These are phyloP conservation scores for Aratinga solstitialis DNA, from an alignment of 2,797 vertebrate species.

Conservation along the genomic window DNA sequence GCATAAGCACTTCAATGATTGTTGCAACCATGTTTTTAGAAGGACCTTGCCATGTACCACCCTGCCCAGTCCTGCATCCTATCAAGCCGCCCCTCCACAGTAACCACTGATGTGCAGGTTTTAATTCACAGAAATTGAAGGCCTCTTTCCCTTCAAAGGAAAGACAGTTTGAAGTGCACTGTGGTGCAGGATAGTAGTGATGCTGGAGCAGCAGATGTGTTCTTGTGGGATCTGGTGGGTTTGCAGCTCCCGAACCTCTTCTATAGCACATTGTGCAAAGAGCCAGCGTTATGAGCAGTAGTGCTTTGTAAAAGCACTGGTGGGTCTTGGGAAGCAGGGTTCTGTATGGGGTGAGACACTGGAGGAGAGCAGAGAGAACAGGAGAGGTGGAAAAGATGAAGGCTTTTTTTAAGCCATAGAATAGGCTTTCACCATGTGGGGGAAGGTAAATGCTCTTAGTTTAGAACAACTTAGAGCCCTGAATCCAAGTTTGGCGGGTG, in stretches of 20 bases:
- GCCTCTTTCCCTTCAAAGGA: not conserved
- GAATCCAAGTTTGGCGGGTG: not conserved
- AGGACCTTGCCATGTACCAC: not conserved
- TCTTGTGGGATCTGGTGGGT: not conserved
- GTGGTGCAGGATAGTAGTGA: not conserved
- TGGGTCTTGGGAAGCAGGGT: not conserved
- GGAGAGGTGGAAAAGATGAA: not conserved
- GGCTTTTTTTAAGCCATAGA: not conserved
- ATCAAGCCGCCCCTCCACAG: not conserved
- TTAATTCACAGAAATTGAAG: not conserved
- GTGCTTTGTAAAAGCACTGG: not conserved
- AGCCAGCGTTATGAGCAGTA: not conserved
- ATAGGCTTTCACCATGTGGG: not conserved
- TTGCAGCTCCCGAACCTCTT: not conserved
- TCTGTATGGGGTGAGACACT: not conserved
- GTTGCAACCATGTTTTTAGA: not conserved
- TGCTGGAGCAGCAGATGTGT: not conserved
- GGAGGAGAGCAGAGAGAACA: not conserved
- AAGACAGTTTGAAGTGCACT: not conserved
- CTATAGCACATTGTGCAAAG: not conserved
- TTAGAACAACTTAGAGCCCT: conserved; percentile 5
- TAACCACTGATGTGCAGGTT: not conserved
- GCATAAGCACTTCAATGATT: not conserved
- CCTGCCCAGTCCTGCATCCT: not conserved
- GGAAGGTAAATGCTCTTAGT: not conserved